Conservation (phyloP, 2,113 vertebrate genomes). For the Steatornis caripensis region DNA sequence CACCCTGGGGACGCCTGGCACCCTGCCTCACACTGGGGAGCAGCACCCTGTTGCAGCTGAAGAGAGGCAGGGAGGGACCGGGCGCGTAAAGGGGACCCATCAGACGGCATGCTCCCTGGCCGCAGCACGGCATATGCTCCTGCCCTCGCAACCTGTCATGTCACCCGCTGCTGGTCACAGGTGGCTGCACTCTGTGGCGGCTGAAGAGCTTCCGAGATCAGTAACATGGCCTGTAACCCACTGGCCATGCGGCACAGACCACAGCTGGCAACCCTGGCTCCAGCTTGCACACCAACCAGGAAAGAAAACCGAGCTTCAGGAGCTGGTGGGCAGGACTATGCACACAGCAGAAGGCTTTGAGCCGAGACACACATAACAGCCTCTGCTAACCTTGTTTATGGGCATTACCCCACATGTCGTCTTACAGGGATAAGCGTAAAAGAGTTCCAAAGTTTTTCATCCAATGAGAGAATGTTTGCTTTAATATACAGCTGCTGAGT, state of each 20-base stretch:
- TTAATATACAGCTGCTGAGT: background rate
- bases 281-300: background rate
- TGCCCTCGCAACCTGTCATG: background rate
- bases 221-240: background rate
- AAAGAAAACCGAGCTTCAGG: background rate
- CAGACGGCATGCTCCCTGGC: accelerated
- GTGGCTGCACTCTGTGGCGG: background rate
- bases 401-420: accelerated
- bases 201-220: background rate
- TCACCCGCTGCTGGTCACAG: background rate
- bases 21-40: background rate
- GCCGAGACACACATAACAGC: background rate
- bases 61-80: background rate
- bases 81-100: accelerated
- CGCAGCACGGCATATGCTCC: background rate
- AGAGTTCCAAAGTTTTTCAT: background rate
- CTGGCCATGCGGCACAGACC: background rate
- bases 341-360: background rate
- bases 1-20: accelerated
- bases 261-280: background rate
- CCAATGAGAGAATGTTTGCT: background rate
- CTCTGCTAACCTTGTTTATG: background rate
- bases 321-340: background rate
- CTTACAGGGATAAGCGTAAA: background rate
- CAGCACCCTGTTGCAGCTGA: background rate